Conservation (phyloP, 1,140 invertebrate genomes). For the Dinothrombium tinctorium region DNA sequence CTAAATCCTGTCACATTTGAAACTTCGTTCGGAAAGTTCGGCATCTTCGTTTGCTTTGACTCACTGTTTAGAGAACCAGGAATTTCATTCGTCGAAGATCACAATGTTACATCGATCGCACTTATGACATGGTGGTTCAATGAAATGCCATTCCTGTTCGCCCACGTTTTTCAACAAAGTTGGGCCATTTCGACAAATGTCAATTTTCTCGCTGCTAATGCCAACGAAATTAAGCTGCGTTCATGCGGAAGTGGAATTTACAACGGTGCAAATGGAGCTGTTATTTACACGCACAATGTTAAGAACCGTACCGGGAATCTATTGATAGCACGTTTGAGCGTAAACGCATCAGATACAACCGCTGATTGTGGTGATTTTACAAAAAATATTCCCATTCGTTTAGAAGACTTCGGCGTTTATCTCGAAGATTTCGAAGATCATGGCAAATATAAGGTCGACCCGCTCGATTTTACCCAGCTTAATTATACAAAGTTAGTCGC, state of each 20-base stretch:
- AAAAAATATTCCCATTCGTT: too few species aligned
- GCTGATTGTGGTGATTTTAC: too few species aligned
- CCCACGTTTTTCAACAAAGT: neutral
- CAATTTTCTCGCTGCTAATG: neutral
- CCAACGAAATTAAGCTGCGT: neutral
- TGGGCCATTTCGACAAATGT: neutral
- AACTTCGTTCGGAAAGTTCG: constrained; percentile 32
- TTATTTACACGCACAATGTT: neutral
- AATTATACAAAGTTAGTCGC: too few species aligned
- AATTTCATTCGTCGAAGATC: constrained; percentile 23
- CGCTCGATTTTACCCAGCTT: too few species aligned
- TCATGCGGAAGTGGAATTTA: neutral
- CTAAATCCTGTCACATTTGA: constrained; percentile 32
- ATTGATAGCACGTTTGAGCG: constrained; percentile 1
- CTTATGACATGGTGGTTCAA: constrained; percentile 46
- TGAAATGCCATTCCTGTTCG: constrained; percentile 35
- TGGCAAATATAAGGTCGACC: too few species aligned
- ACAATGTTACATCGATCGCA: constrained; percentile 37
- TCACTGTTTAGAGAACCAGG: constrained; percentile 38
- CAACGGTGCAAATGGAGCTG: neutral
- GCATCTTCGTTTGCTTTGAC: constrained; percentile 47
- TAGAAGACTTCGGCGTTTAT: too few species aligned
- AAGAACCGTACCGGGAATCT: neutral
- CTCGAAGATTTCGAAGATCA: too few species aligned
- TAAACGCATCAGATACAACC: too few species aligned